A percentile compares a stretch with the other conserved stretches of the same genome.
Evolutionary conservation across 2,797 vertebrate species (phyloP).

Genomic region (Sebastolobus alascanus): DNA sequence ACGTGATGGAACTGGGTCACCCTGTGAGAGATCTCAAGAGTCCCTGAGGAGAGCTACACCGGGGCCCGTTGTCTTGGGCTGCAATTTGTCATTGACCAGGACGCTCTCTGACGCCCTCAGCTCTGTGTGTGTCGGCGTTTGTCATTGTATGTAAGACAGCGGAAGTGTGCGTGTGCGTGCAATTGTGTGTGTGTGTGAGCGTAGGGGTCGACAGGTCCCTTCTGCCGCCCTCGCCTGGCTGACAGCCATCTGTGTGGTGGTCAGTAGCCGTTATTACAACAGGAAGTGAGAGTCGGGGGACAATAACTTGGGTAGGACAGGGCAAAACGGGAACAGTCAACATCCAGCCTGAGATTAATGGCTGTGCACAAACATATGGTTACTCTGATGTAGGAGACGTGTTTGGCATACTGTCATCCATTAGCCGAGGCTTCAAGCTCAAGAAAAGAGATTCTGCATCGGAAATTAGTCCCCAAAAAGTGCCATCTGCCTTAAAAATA

Average conservation of each 20-base stretch:
- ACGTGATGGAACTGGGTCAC: slow-evolving; percentile 86
- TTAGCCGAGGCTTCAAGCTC: slow-evolving; percentile 64
- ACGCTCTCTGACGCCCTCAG: slow-evolving; percentile 63
- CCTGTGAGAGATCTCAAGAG: slow-evolving; percentile 79
- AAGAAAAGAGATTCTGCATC: slow-evolving; percentile 47
- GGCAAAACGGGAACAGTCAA: slow-evolving; percentile 72
- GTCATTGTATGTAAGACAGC: slow-evolving; percentile 56
- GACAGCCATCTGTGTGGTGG: slow-evolving; percentile 82
- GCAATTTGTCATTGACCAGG: slow-evolving; percentile 82
- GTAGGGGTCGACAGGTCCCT: slow-evolving; percentile 71
- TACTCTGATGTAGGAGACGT: slow-evolving; percentile 74
- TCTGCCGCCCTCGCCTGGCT: slow-evolving; percentile 75
- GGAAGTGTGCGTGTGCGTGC: slow-evolving; percentile 31
- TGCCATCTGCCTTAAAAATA: slow-evolving; percentile 56
- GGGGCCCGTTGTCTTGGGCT: slow-evolving; percentile 76
- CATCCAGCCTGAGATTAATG: slow-evolving; percentile 77
- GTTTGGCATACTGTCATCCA: slow-evolving; percentile 70
- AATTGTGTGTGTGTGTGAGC: background rate
- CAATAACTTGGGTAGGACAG: slow-evolving; percentile 69
- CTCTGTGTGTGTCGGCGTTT: slow-evolving; percentile 63
- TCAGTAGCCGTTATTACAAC: slow-evolving; percentile 71
- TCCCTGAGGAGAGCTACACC: slow-evolving; percentile 76
- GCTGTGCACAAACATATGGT: slow-evolving; percentile 79
- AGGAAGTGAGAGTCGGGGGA: slow-evolving; percentile 69
- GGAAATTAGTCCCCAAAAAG: slow-evolving; percentile 52